Evolutionary conservation across 2,888 invertebrate genomes (phyloP), one percentile per base, ranked within the genome.

Genomic region (Lepidonotus clava): DNA sequence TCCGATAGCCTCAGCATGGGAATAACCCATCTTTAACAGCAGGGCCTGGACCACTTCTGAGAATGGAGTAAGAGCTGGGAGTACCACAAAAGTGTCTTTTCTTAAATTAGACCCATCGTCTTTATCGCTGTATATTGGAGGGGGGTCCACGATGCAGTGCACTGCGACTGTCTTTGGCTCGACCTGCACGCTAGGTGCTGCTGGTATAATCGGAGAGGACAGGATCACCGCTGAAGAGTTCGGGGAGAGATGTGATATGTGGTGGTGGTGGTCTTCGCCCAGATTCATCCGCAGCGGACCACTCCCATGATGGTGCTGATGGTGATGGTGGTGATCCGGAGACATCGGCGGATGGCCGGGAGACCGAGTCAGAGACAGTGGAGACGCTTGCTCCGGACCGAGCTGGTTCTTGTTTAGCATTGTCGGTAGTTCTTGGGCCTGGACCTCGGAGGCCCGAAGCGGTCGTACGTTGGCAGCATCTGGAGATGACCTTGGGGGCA

Each of bases 21-120:
- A 96, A 94, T 98, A 98, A 0, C 98, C 98, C 14, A 99, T 96
- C 90, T 98, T 96, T 93, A 97, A 96, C 92, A 99, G 96, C 41
- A 98, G 98, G 1, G 98, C 97, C 86, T 97, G 96, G 0, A 99
- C 98, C 88, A 99, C 95, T 94, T 98, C 98, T 92, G 97, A 92
- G 95, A 98, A 98, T 61, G 97, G 97, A 84, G 98, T 98, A 85
- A 96, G 96, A 14, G 97, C 96, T 0, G 98, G 98, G 88, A 99
- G 97, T 94, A 99, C 98, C 92, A 98, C 98, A 95, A 98, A 99
- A 92, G 98, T 98, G 95, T 99, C 99, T 0, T 97, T 96, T 94
- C 98, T 98, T 84, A 98, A n/a, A n/a, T n/a, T n/a, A 87, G 97
- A 96, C 0, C 96, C 92, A 32, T 14, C 5, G 14, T 46, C 77